These are phyloP conservation scores for Magallana angulata DNA, from an alignment of 1,140 invertebrate species.

Conservation along the genomic window DNA sequence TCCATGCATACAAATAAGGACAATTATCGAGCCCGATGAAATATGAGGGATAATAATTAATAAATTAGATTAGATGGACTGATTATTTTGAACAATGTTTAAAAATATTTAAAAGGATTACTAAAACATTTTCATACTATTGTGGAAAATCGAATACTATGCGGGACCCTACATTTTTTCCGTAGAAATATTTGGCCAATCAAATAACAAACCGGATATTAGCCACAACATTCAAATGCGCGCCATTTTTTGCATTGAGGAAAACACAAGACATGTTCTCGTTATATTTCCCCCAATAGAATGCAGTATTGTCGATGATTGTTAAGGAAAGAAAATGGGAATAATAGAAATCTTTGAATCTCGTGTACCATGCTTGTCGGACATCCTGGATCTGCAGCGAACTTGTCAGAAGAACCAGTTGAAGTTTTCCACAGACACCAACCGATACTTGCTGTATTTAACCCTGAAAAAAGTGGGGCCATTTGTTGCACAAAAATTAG, in stretches of 20 bases:
- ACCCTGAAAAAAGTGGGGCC: constrained; percentile 73
- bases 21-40: too few relatives aligned
- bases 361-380: constrained; percentile 69
- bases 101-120: too few relatives aligned
- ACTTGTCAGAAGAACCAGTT: constrained; percentile 65
- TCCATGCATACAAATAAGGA: too few relatives aligned
- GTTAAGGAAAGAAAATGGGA: constrained; percentile 1
- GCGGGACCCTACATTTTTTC: too few relatives aligned
- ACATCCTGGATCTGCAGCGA: constrained; percentile 68
- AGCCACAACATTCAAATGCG: background rate
- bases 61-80: too few relatives aligned
- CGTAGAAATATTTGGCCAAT: background rate
- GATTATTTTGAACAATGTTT: too few relatives aligned
- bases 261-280: background rate
- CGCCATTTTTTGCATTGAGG: constrained; percentile 3
- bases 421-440: constrained; percentile 72
- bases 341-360: constrained; percentile 58
- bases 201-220: background rate
- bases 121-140: too few relatives aligned
- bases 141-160: too few relatives aligned
- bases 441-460: constrained; percentile 70
- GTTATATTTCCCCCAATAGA: background rate
- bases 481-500: constrained; percentile 70
- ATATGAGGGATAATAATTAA: too few relatives aligned
- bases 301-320: background rate